Percentiles rank a stretch among this genome's conserved stretches.
These are phyloP conservation scores for Apteryx mantelli DNA, from an alignment of 2,113 vertebrate genomes.

Conservation along the genomic window DNA sequence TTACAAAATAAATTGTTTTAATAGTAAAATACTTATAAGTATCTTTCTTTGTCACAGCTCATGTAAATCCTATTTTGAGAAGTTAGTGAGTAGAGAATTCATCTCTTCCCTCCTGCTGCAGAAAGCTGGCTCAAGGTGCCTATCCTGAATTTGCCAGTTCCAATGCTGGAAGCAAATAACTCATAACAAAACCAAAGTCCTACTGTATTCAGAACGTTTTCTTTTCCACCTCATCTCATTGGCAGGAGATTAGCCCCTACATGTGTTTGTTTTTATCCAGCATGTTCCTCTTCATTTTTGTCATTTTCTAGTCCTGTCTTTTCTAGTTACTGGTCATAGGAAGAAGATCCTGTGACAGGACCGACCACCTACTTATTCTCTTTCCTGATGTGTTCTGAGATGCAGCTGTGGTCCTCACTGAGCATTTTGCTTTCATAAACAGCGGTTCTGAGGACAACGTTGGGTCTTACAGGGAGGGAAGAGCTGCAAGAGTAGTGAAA, in stretches of 20 bases:
- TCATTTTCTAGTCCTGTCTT: neutral
- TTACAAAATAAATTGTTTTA: neutral
- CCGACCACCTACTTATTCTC: neutral
- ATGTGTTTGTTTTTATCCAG: neutral
- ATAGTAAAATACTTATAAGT: neutral
- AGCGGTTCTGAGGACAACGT: neutral
- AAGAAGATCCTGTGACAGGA: neutral
- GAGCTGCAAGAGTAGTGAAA: neutral
- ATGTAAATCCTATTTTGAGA: too few species aligned
- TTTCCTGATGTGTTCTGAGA: neutral
- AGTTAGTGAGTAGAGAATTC: neutral
- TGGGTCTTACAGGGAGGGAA: neutral
- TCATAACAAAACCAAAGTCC: neutral
- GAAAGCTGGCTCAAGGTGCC: neutral
- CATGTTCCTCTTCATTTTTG: neutral
- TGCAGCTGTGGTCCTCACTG: neutral
- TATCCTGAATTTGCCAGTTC: neutral
- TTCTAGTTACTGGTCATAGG: neutral
- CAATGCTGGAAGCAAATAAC: neutral
- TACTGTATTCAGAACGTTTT: neutral
- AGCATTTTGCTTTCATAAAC: neutral
- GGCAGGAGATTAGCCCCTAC: neutral
- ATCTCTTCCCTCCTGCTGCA: neutral
- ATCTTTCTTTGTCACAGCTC: slow-evolving; percentile 82
- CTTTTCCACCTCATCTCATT: neutral